These are phyloP conservation scores for Gymnarchus niloticus DNA, from an alignment of 2,113 vertebrate genomes.

Conservation along the genomic window DNA sequence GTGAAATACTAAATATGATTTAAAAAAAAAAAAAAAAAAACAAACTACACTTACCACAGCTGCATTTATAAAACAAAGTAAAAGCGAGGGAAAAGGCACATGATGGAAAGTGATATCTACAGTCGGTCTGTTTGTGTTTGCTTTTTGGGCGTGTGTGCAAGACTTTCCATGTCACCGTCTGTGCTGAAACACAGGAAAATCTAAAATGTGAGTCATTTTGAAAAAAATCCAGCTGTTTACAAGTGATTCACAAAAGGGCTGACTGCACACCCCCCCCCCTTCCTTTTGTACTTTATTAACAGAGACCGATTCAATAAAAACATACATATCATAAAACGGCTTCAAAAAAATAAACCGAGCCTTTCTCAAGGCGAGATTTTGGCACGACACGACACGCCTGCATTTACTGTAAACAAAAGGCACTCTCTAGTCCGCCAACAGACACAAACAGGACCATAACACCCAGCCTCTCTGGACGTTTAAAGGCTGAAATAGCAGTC, in stretches of 20 bases:
- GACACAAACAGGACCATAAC: conserved; percentile 57
- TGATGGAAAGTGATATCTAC: conserved; percentile 40
- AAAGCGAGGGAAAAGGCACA: not conserved
- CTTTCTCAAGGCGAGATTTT: conserved; percentile 46
- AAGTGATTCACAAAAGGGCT: conserved; percentile 52
- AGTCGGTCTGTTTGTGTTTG: conserved; percentile 54
- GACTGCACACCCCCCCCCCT: conserved; percentile 42
- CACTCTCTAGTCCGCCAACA: conserved; percentile 61
- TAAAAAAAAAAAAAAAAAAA: not conserved
- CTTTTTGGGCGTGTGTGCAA: conserved; percentile 59
- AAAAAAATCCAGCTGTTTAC: conserved; percentile 61
- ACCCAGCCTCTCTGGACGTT: conserved; percentile 45
- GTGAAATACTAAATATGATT: not conserved
- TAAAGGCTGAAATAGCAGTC: conserved; percentile 49
- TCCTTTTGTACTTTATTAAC: conserved; percentile 46
- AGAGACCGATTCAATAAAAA: conserved; percentile 50
- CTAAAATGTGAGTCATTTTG: conserved; percentile 60
- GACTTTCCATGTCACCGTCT: conserved; percentile 62
- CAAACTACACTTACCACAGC: not conserved
- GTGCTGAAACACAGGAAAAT: conserved; percentile 58
- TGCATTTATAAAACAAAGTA: not conserved
- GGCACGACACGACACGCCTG: conserved; percentile 50
- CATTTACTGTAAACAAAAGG: conserved; percentile 62
- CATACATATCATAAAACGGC: conserved; percentile 44
- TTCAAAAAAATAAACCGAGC: conserved; percentile 35